Percentiles rank a stretch among this genome's conserved stretches.
phyloP scores from a whole-genome alignment of 2,113 vertebrate genomes.

The Phrynosoma blainvillii region DNA sequence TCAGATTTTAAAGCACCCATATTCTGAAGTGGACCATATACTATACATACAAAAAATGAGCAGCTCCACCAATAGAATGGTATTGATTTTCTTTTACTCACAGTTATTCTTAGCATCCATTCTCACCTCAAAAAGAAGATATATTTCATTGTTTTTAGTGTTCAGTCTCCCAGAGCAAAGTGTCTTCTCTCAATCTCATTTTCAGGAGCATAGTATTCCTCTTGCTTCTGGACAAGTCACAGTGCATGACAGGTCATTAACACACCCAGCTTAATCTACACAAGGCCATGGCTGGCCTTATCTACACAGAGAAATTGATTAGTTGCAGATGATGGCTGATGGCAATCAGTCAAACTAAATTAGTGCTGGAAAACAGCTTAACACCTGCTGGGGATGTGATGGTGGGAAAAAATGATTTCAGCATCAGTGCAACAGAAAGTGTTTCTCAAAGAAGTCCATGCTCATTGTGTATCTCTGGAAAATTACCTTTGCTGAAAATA shows the following conservation, averaged over 20 bases:
- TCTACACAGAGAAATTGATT: conserved; percentile 21
- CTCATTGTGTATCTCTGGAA: conserved; percentile 1
- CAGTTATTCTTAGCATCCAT: not conserved
- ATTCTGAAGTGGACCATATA: not conserved
- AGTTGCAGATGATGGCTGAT: conserved; percentile 29
- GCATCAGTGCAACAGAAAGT: not conserved
- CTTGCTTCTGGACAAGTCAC: conserved; percentile 8
- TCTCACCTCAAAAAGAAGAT: not conserved
- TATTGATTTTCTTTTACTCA: not conserved
- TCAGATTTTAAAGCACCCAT: not conserved
- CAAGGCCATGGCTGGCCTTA: conserved; percentile 4
- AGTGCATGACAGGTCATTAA: conserved; percentile 19
- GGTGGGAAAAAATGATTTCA: not conserved
- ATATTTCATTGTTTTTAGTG: not conserved
- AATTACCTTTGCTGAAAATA: conserved; percentile 36
- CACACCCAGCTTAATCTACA: conserved; percentile 18
- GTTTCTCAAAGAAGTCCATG: conserved; percentile 6
- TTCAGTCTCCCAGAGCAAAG: not conserved
- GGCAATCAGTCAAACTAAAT: conserved; percentile 32
- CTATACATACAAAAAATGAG: not conserved
- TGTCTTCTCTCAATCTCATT: conserved; percentile 1
- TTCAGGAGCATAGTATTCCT: not conserved
- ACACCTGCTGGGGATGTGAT: conserved; percentile 22
- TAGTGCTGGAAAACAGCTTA: conserved; percentile 38
- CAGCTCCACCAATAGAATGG: not conserved